Conservation (phyloP, 1,140 invertebrate species). For the Lucilia cuprina region DNA sequence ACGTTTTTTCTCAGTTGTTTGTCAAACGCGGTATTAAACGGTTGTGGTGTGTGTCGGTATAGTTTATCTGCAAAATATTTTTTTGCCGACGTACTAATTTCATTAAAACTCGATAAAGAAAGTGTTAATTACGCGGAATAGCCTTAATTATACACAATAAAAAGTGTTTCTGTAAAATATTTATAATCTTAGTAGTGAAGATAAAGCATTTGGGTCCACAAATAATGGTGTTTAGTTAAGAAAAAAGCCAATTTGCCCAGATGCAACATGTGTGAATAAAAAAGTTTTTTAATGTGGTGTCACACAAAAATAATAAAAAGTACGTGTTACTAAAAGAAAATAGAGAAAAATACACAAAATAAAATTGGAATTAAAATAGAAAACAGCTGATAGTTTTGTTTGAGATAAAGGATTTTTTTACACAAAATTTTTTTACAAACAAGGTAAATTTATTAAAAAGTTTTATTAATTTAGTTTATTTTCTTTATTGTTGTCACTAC, state of each 20-base stretch:
- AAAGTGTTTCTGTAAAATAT: not conserved
- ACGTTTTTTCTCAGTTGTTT: slow-evolving; percentile 1
- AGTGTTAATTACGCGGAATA: not conserved
- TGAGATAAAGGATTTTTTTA: not conserved
- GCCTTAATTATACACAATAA: not conserved
- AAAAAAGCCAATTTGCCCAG: not conserved
- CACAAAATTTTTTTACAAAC: not conserved
- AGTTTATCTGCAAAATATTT: not conserved
- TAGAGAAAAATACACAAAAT: not conserved
- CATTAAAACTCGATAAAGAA: not conserved
- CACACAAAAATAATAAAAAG: not conserved
- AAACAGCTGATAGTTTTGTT: not conserved
- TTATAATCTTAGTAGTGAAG: not conserved
- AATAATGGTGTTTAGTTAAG: not conserved
- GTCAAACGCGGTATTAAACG: slow-evolving; percentile 5
- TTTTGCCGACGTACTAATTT: slow-evolving; percentile 11
- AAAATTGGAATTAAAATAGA: not conserved
- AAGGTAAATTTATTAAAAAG: not conserved
- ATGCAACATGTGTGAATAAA: not conserved
- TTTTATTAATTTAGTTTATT: not conserved
- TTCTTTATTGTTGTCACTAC: not conserved
- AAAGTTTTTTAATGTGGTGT: not conserved
- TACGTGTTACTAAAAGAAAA: not conserved
- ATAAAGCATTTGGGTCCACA: not conserved
- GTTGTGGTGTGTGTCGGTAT: not conserved